phyloP scores from a whole-genome alignment of 1,140 invertebrate genomes.

The Listronotus oregonensis region DNA sequence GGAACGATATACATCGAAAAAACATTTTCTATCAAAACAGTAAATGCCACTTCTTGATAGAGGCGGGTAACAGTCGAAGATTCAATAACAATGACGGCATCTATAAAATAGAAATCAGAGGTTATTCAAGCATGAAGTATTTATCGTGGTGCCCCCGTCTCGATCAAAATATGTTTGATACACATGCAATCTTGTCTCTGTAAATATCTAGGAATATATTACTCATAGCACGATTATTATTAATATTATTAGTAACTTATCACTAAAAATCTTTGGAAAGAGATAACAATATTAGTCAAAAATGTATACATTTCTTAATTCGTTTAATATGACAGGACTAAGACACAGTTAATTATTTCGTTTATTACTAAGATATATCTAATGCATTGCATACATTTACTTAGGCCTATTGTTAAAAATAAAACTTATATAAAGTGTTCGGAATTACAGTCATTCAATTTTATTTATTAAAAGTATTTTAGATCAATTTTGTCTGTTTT shows the following conservation, averaged over 20 bases:
- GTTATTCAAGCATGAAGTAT: constrained; percentile 4
- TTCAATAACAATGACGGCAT: constrained; percentile 40
- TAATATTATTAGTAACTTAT: constrained; percentile 51
- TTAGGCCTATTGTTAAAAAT: constrained; percentile 3
- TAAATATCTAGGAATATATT: constrained; percentile 37
- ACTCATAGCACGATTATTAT: constrained; percentile 43
- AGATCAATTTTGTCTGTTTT: too few relatives aligned
- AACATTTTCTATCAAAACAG: constrained; percentile 50
- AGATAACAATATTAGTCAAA: constrained; percentile 56
- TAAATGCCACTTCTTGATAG: constrained; percentile 49
- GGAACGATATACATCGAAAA: constrained; percentile 48
- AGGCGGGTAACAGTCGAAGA: constrained; percentile 42
- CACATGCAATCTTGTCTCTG: constrained; percentile 23
- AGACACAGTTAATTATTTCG: constrained; percentile 57
- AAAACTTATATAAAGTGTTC: too few relatives aligned
- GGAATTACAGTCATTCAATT: too few relatives aligned
- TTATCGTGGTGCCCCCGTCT: constrained; percentile 16
- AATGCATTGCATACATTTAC: constrained; percentile 10
- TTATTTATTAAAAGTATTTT: too few relatives aligned
- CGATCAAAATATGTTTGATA: constrained; percentile 26
- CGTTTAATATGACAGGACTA: constrained; percentile 57
- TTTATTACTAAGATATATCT: constrained; percentile 40
- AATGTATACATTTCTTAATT: constrained; percentile 56
- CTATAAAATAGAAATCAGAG: constrained; percentile 39
- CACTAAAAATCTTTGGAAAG: constrained; percentile 56